These are phyloP conservation scores for Drosophila parvula DNA, from an alignment of 1,140 invertebrate genomes.

Conservation along the genomic window DNA sequence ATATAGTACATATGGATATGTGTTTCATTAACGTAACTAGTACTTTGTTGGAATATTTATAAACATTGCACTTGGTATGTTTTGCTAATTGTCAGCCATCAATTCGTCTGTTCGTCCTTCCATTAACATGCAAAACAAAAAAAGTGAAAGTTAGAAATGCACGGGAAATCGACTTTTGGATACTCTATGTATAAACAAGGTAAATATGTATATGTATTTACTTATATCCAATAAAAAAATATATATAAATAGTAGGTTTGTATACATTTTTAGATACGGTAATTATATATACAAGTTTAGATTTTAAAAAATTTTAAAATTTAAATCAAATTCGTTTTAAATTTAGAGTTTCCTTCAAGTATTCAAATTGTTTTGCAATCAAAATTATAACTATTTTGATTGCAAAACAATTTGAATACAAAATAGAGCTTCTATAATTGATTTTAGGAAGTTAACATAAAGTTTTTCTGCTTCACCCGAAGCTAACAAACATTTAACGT, in stretches of 20 bases:
- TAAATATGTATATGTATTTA: too few relatives aligned
- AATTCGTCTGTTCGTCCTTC: constrained; percentile 47
- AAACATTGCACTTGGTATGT: constrained; percentile 50
- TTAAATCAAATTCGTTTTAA: background rate
- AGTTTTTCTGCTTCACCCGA: background rate
- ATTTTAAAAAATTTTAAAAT: background rate
- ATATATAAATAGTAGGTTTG: too few relatives aligned
- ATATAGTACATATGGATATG: background rate
- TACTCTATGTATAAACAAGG: too few relatives aligned
- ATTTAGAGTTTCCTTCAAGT: too few relatives aligned
- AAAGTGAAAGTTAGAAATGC: constrained; percentile 8
- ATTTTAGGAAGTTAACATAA: background rate
- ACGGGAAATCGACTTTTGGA: background rate
- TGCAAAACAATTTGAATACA: background rate
- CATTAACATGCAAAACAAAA: constrained; percentile 56
- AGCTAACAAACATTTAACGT: background rate
- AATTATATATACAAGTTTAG: background rate
- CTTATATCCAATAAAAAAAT: background rate
- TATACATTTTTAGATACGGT: background rate
- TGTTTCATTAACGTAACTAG: constrained; percentile 14
- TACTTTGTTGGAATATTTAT: constrained; percentile 30
- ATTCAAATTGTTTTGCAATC: too few relatives aligned
- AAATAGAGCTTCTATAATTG: background rate
- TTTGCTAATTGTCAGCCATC: constrained; percentile 67
- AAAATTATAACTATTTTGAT: too few relatives aligned